phyloP scores from a whole-genome alignment of 2,797 vertebrate genomes.

The Rhabdomys pumilio region DNA sequence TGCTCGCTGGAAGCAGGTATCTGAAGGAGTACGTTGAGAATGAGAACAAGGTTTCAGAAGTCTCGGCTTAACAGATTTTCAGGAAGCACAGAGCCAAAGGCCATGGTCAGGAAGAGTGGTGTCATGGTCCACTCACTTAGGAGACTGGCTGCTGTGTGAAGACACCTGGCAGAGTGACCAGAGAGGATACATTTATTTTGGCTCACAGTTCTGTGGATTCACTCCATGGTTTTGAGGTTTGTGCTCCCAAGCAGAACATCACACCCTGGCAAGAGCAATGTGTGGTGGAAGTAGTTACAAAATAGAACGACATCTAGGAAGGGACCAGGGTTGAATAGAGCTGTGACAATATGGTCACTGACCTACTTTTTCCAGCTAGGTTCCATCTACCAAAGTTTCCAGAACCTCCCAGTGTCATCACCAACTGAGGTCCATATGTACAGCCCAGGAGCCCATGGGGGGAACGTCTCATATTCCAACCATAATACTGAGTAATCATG shows the following conservation, averaged over 20 bases:
- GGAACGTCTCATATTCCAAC: not conserved
- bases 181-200: not conserved
- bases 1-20: not conserved
- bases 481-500: not conserved
- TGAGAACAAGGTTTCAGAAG: slow-evolving; percentile 44
- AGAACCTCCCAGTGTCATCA: not conserved
- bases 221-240: too few relatives aligned
- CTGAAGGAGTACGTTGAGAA: slow-evolving; percentile 11
- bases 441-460: not conserved
- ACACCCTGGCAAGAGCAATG: not conserved
- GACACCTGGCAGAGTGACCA: too few relatives aligned
- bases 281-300: not conserved
- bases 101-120: not conserved
- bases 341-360: not conserved
- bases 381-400: not conserved
- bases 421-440: not conserved
- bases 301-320: not conserved
- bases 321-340: not conserved
- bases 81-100: slow-evolving; percentile 23
- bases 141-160: not conserved
- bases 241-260: not conserved
- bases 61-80: not conserved
- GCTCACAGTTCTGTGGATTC: not conserved
- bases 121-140: not conserved
- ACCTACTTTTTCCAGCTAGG: not conserved